Conservation (phyloP, 2,888 invertebrate genomes). For the Gisinianus flammeolus region DNA sequence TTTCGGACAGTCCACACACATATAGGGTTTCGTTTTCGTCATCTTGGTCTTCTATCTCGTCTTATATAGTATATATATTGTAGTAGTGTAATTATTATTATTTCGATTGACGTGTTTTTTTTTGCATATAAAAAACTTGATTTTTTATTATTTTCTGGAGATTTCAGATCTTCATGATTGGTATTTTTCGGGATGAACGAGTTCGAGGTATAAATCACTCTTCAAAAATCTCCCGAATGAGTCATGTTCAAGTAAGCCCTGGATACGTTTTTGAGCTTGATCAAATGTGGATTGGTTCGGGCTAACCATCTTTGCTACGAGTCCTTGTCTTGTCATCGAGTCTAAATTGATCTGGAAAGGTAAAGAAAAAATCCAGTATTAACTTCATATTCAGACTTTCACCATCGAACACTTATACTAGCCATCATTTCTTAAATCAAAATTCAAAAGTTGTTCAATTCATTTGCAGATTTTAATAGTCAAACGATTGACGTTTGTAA, state of each 20-base stretch:
- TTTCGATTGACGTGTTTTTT: neutral
- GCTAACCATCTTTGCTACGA: conserved; percentile 61
- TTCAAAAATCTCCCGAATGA: conserved; percentile 66
- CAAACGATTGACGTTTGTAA: too few species aligned
- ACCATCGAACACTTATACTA: neutral
- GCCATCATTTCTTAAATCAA: neutral
- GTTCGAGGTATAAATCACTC: conserved; percentile 64
- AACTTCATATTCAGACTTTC: neutral
- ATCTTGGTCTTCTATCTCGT: conserved; percentile 2
- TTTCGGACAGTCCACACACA: neutral
- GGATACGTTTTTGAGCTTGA: conserved; percentile 65
- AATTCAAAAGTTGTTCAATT: neutral
- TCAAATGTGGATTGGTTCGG: conserved; percentile 65
- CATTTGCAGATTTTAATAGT: too few species aligned
- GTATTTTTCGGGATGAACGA: conserved; percentile 60
- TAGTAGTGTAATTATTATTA: neutral
- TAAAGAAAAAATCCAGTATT: conserved; percentile 8
- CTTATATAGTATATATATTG: neutral
- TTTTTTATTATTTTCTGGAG: conserved; percentile 5
- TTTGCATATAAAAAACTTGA: neutral
- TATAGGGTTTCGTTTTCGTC: neutral
- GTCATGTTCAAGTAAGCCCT: conserved; percentile 66
- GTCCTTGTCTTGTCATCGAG: conserved; percentile 64
- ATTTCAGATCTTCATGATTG: conserved; percentile 41
- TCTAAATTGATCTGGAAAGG: conserved; percentile 65